These are phyloP conservation scores for Parambassis ranga DNA, from an alignment of 2,797 vertebrate genomes.

Conservation along the genomic window DNA sequence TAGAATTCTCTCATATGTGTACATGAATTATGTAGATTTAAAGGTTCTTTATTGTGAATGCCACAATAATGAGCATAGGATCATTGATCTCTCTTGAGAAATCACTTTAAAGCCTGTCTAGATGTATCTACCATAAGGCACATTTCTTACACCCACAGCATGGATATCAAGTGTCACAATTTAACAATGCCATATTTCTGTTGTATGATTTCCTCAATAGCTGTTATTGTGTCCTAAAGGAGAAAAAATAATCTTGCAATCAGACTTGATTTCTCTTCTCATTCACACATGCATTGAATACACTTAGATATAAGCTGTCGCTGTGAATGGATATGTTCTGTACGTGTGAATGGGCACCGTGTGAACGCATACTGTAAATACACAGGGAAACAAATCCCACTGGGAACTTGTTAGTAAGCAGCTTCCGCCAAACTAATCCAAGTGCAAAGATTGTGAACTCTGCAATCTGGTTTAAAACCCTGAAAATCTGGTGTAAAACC, in stretches of 20 bases:
- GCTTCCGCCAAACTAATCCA: slow-evolving; percentile 58
- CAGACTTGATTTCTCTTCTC: slow-evolving; percentile 6
- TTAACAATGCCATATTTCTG: background rate
- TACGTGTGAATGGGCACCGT: background rate
- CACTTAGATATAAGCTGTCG: background rate
- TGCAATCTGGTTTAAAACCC: slow-evolving; percentile 35
- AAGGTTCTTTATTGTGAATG: too few relatives aligned
- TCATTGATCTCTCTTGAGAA: background rate
- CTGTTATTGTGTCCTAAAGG: slow-evolving; percentile 10
- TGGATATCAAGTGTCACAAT: too few relatives aligned
- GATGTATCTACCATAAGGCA: too few relatives aligned
- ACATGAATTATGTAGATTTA: too few relatives aligned
- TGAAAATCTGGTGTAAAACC: slow-evolving; percentile 43
- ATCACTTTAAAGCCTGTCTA: background rate
- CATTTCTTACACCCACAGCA: too few relatives aligned
- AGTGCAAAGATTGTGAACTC: slow-evolving; percentile 46
- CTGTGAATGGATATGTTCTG: too few relatives aligned
- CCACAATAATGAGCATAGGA: too few relatives aligned
- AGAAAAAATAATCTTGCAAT: slow-evolving; percentile 19
- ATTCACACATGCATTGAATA: background rate
- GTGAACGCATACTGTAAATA: background rate
- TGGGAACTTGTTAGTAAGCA: slow-evolving; percentile 42
- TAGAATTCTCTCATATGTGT: too few relatives aligned
- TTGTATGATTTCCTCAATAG: background rate
- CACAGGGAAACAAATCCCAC: background rate